Conservation (phyloP, 2,797 vertebrate species). For the Dallia pectoralis region DNA sequence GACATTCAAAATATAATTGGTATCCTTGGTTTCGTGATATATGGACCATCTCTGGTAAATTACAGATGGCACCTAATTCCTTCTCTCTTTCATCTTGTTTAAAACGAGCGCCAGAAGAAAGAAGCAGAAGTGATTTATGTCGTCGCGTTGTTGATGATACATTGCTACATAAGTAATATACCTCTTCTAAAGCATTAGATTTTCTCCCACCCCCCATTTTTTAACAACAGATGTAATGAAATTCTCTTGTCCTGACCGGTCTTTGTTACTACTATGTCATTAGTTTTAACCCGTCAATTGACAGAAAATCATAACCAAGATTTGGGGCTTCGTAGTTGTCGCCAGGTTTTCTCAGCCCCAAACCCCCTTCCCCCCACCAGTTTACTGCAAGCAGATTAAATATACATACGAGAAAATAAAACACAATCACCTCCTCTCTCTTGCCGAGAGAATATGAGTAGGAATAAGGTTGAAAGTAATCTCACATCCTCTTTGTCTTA, state of each 20-base stretch:
- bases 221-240: conserved; percentile 18
- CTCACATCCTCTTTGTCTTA: conserved; percentile 49
- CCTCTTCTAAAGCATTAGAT: conserved; percentile 22
- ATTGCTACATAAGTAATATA: conserved; percentile 12
- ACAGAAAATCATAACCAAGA: conserved; percentile 61
- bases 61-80: background rate
- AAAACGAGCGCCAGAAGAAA: background rate
- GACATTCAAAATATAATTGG: background rate
- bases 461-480: conserved; percentile 29
- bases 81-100: background rate
- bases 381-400: conserved; percentile 24
- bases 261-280: conserved; percentile 25
- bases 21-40: background rate
- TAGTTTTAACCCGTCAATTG: conserved; percentile 16
- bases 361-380: too few relatives aligned
- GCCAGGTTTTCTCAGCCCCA: conserved; percentile 23
- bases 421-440: conserved; percentile 26
- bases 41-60: background rate
- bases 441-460: conserved; percentile 29
- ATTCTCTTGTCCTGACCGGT: conserved; percentile 15
- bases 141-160: conserved; percentile 11
- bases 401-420: conserved; percentile 30
- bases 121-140: background rate
- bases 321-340: conserved; percentile 16
- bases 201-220: background rate